Evolutionary conservation across 2,888 invertebrate species (phyloP).

Genomic region (Thera britannica): DNA sequence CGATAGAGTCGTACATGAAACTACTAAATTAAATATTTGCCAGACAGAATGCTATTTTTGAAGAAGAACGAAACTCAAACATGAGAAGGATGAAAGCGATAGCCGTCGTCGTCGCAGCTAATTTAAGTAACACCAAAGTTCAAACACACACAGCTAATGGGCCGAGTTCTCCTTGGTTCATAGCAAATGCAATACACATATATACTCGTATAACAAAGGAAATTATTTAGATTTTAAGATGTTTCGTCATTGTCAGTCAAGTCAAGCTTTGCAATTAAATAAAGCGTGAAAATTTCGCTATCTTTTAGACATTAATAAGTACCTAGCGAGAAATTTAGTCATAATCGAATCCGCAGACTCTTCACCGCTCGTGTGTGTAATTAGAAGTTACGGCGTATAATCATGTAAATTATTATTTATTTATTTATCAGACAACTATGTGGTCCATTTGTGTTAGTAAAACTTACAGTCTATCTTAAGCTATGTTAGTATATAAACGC

Average conservation of each 20-base stretch:
- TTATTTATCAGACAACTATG: no score
- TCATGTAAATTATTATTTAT: no score
- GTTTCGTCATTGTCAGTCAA: constrained; percentile 11
- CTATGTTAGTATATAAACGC: no score
- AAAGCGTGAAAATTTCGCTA: neutral
- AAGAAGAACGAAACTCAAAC: constrained; percentile 28
- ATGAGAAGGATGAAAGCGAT: constrained; percentile 33
- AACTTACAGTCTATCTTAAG: no score
- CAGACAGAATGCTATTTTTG: constrained; percentile 16
- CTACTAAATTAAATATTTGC: neutral
- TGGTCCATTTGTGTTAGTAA: no score
- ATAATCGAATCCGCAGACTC: no score
- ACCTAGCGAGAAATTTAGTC: no score
- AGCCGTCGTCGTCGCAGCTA: constrained; percentile 33
- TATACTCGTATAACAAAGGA: constrained; percentile 4
- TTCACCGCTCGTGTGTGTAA: no score
- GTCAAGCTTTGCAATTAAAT: neutral
- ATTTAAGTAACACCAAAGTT: constrained; percentile 39
- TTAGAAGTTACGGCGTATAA: no score
- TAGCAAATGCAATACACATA: constrained; percentile 10
- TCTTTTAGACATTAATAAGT: no score
- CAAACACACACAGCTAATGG: constrained; percentile 35
- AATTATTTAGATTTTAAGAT: constrained; percentile 9
- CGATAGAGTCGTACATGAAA: neutral
- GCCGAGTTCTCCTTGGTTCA: constrained; percentile 20